A percentile compares a stretch with the other conserved stretches of the same genome.
phyloP scores from a whole-genome alignment of 2,797 vertebrate genomes.

The Clamator glandarius region DNA sequence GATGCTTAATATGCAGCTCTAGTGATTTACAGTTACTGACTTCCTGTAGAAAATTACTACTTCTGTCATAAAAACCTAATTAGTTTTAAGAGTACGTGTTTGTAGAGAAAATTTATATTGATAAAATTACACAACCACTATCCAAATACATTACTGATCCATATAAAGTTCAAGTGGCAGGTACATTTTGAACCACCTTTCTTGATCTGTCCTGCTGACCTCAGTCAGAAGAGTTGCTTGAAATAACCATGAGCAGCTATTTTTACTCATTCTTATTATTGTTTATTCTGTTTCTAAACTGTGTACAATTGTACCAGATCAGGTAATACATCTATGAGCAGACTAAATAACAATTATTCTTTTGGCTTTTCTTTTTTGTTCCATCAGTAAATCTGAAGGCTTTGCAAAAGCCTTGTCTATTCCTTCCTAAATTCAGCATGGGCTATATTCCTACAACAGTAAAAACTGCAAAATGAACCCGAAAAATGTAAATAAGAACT shows the following conservation, averaged over 20 bases:
- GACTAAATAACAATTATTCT: neutral
- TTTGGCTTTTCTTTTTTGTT: neutral
- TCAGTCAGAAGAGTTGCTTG: neutral
- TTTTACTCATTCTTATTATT: neutral
- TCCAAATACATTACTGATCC: conserved; percentile 2
- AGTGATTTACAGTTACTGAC: conserved; percentile 56
- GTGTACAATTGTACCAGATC: neutral
- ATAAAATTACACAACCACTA: conserved; percentile 2
- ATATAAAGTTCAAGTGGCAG: neutral
- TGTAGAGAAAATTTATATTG: conserved; percentile 13
- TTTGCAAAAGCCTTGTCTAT: neutral
- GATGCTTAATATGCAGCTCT: conserved; percentile 53
- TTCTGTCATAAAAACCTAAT: conserved; percentile 62
- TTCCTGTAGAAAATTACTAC: conserved; percentile 59
- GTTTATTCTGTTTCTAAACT: neutral
- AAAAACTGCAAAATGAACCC: neutral
- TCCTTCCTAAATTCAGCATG: neutral
- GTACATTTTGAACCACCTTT: neutral
- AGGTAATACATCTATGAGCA: neutral
- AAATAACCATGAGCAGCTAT: neutral
- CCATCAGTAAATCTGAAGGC: neutral
- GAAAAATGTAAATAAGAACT: neutral
- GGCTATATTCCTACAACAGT: neutral
- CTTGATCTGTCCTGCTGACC: neutral
- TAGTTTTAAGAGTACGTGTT: conserved; percentile 42